Base-by-base conservation (phyloP, 2,888 invertebrate genomes). In the Sesia bembeciformis region DNA sequence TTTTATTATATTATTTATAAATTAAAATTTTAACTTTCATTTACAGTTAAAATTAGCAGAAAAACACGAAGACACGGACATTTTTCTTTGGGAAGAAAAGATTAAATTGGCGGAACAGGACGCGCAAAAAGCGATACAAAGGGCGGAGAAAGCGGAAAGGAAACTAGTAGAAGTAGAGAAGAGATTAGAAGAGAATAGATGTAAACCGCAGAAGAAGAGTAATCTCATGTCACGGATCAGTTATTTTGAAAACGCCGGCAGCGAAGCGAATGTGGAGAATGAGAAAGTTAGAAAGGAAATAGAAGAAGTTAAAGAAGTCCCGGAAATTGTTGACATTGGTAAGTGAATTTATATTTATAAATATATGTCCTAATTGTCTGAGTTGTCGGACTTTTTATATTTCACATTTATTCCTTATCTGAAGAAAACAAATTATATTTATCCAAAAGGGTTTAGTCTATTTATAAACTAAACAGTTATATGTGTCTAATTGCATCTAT, bases 1-100 rank as follows among this genome's bases (percentile, higher is more conserved):
- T n/a, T n/a, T n/a, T n/a, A n/a, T n/a, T n/a, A n/a, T n/a, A n/a
- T n/a, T n/a, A n/a, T n/a, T n/a, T n/a, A n/a, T n/a, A 23, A 23
- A 23, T 23, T 23, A 23, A 23, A 23, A 23, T 23, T 23, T 23
- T 23, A 1, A 23, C 23, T 23, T 23, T 40, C n/a, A 43, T 55
- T 63, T 54, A 39, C 76, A 89, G 84, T 65, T 90, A 4, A 92
- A 93, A 74, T 64, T 94, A 52, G 91, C 93, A 52, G 93, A 93
- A 61, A 91, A 91, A 60, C 92, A 93, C 61, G 91, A 91, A 59
- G 93, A 93, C 64, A 91, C 92, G 0, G 93, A 94, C 68, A 90
- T 93, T 7, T 92, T 94, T 39, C 75, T 94, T 0, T 90, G 94
- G 68, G 94, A 94, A 63, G 94, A 94, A 73, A 93, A 93, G 65